Evolutionary conservation across 2,797 vertebrate species (phyloP), one percentile per base, ranked within the genome.

Genomic region (Pelodytes ibericus): DNA sequence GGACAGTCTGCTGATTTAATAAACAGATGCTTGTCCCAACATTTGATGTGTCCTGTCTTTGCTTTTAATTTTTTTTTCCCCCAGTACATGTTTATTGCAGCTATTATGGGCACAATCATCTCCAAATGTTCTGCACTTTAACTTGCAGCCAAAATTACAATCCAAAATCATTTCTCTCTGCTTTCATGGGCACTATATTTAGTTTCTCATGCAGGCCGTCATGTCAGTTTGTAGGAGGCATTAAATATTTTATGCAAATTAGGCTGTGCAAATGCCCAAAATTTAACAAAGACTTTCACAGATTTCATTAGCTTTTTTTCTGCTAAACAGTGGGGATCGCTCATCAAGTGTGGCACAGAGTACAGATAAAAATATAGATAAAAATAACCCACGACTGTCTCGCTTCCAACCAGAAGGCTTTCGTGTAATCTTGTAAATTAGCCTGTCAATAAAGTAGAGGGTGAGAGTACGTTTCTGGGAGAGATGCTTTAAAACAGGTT

Each of bases 21-120:
- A 79, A 79, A 73, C 77, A 79, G 71, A 79, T 79, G 77, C 77
- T 79, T 57, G 58, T 79, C 64, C 71, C 64, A 69, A 69, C 26
- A 74, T 69, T 73, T 79, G 77, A 79, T 58, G 63, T 73, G 71
- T 63, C 77, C 64, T 79, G 77, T 74, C 77, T 73, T 67, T 74
- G 33, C 57, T 62, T 56, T 57, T 0, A 24, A 53, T 53, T 24
- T 53, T 49, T 72, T 79, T 73, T 73, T 69, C 33, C 33, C 9
- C 31, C 56, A 44, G 65, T 73, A 74, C 65, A 79, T 78, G 76
- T 73, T 79, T 74, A 73, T 79, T 74, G 58, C 58, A 31, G 63
- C 71, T 79, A 74, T 74, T 79, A 79, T 74, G 53, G 56, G 59
- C 36, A 56, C 64, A 73, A 64, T 79, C 77, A 79, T 73, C 77